Base-by-base conservation (phyloP, 2,113 vertebrate genomes). In the Phrynosoma platyrhinos region DNA sequence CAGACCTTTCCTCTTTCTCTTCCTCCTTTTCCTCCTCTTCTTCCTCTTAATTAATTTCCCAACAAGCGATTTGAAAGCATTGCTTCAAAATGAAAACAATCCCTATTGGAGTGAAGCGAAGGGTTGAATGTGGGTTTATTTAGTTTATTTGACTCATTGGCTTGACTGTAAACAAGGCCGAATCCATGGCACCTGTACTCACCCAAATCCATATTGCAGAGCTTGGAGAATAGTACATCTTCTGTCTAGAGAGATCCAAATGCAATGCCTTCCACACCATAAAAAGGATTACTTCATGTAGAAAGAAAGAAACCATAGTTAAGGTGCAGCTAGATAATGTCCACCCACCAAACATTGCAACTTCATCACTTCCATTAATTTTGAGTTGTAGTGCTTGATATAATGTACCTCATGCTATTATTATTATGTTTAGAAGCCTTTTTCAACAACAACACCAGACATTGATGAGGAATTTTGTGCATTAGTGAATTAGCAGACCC, bases 1-100 rank as follows among this genome's bases (percentile, higher is more conserved):
- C 87, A 88, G 91, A 91, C 94, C 92, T 92, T 94, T 92, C 74
- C 92, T 94, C 93, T 78, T 94, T 58, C 91, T 78, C 93, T 93
- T 92, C 76, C 93, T 94, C 93, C 58, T 62, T 12, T 3, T 62
- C 58, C 58, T 18, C 58, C 58, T 62, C 58, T 62, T 18, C 58
- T 18, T 62, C 68, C 94, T 58, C 91, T 94, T 96, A 95, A 95
- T 96, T 94, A 95, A 92, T 93, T 95, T 95, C 92, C 92, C 88
- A 90, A 93, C 62, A 91, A 94, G 91, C 94, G 82, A 80, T 91
- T 85, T 91, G 87, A 85, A 91, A 94, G 87, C 83, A 42, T 55
- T 85, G 74, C 87, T 85, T 76, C 40, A 64, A 76, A 58, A 84
- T 84, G 77, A 87, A 91, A 77, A 84, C 82, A 69, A n/a, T 62